Evolutionary conservation across 2,113 vertebrate genomes (phyloP).

Genomic region (Bos indicus): DNA sequence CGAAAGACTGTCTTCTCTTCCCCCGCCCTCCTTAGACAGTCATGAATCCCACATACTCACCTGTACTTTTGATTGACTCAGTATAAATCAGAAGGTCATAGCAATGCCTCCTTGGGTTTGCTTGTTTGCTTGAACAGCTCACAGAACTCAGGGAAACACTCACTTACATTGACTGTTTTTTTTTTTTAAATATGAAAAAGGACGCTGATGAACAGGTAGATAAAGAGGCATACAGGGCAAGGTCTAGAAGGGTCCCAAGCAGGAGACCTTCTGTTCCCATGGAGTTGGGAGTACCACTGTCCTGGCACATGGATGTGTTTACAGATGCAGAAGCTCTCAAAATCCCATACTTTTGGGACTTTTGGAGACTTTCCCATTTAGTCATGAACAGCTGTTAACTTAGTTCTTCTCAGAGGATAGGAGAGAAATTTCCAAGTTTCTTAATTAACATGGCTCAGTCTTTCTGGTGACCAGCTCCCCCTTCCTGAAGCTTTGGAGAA

Average conservation of each 20-base stretch:
- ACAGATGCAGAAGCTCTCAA: not conserved
- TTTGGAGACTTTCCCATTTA: not conserved
- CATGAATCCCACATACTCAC: not conserved
- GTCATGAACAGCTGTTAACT: not conserved
- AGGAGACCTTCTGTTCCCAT: not conserved
- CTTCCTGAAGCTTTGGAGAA: not conserved
- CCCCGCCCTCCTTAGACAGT: not conserved
- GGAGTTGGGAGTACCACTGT: not conserved
- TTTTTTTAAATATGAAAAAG: not conserved
- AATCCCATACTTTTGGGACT: not conserved
- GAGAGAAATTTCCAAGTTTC: not conserved
- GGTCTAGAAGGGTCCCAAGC: not conserved
- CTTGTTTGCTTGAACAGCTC: not conserved
- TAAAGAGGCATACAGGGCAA: not conserved
- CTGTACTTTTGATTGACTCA: not conserved
- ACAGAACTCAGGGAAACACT: not conserved
- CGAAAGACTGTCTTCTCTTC: not conserved
- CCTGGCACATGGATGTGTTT: not conserved
- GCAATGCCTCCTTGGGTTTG: not conserved
- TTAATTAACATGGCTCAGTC: not conserved
- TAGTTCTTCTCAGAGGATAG: not conserved
- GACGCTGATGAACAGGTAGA: not conserved
- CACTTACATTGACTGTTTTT: not conserved
- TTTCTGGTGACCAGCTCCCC: not conserved
- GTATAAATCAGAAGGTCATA: not conserved